Evolutionary conservation across 2,797 vertebrate genomes (phyloP), one percentile per base, ranked within the genome.

Genomic region (Gobio occitaniae): DNA sequence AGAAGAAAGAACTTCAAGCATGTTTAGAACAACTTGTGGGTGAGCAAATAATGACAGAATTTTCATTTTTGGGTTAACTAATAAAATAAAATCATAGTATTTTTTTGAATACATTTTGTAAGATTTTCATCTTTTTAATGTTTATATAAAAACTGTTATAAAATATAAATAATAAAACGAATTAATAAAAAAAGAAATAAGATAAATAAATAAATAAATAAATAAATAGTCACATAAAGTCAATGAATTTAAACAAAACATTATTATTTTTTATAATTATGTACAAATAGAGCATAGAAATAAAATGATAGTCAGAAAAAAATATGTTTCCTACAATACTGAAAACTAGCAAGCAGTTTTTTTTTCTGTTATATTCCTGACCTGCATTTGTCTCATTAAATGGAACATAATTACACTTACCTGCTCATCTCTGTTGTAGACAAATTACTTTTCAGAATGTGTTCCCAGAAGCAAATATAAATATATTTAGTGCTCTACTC

Each of bases 361-460:
- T 47, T 15, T 21, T 3, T 19, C 9, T 70, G 4, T 11, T 12
- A 56, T 44, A 16, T 59, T 71, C 10, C 2, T 71, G 16, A 32
- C 9, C 5, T 10, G 11, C 25, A 36, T 82, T 52, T 56, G 15
- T 59, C 10, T 8, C 2, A 47, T 21, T 52, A 36, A 69, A 77
- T 15, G 1, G 1, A 36, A 44, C 29, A 77, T 16, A 84, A 41
- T 48, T 77, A 13, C 19, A 50, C 68, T 41, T 65, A 72, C 83
- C 77, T 72, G 29, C 6, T 80, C 77, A 79, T 85, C 44, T 65
- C 47, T 50, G 17, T 52, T 63, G 21, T 3, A 38, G 11, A 17
- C 47, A 25, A 78, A 25, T 15, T 1, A 61, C n/a, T 9, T n/a
- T 29, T 52, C 11, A 59, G 25, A 84, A 59, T 59, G n/a, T 48